Evolutionary conservation across 2,888 invertebrate genomes (phyloP), one percentile per base, ranked within the genome.

Genomic region (Lepidocyrtoides sp.): DNA sequence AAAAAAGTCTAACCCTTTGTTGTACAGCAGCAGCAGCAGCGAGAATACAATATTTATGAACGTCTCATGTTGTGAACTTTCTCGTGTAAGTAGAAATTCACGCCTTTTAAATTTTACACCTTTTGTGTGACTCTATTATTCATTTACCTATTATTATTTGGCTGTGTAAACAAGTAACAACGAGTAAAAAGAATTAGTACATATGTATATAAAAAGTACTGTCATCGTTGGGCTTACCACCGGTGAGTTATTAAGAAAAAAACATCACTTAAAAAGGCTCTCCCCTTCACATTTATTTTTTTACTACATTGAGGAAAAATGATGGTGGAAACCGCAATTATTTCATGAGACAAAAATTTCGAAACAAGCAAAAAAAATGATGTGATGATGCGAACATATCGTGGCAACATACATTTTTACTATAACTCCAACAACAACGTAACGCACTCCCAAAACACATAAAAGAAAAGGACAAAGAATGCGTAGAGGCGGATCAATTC

Each of bases 291-390:
- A 75, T 63, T 63, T 7, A 36, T 36, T 36, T 36, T 85, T 60
- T 54, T 57, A 41, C 48, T 72, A 72, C 77, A 57, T 12, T 26
- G 12, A 14, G 63, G 8, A 29, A 29, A 44, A 36, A 57, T 57
- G 36, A 57, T 82, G 14, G 81, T 81, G 60, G 66, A 87, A 87
- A 87, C 87, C 87, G 51, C 87, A 87, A 87, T 79, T 87, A 87
- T 87, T 87, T 66, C 66, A 79, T 29, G 77, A 48, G 86, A 87
- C 86, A 87, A 77, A 87, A 87, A 63, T 63, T 54, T 79, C 48
- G 36, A 75, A 75, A 48, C 26, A n/a, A 23, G 75, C 44, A 32
- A 41, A 86, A 75, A 86, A 75, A 75, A 32, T 5, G 20, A 36
- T 48, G 23, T 51, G 82, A 17, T 60, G 63, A 20, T 41, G 44